Evolutionary conservation across 2,113 vertebrate species (phyloP).

Genomic region (Charina bottae): DNA sequence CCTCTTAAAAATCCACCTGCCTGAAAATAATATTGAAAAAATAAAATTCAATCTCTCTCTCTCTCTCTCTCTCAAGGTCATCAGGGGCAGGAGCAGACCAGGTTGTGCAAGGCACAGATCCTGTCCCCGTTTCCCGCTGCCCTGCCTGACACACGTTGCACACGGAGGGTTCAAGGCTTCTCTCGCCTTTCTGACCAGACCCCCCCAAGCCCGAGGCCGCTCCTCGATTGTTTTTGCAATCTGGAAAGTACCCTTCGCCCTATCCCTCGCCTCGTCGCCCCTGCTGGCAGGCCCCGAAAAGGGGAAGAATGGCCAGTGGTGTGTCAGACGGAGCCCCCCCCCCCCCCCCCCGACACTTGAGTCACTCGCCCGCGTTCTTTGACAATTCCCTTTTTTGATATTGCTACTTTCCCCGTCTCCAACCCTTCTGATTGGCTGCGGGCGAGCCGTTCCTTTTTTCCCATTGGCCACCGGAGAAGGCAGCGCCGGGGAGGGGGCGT

Average conservation of each 20-base stretch:
- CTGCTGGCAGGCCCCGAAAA: neutral
- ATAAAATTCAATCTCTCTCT: neutral
- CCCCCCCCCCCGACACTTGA: rapidly evolving
- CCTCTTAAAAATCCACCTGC: neutral
- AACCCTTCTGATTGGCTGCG: neutral
- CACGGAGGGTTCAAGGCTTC: neutral
- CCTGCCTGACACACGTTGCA: neutral
- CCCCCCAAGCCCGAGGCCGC: too few species aligned
- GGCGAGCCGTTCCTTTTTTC: neutral
- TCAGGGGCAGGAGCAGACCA: neutral
- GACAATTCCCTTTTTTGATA: neutral
- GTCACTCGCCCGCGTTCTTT: neutral
- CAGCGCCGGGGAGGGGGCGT: rapidly evolving
- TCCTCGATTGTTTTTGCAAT: neutral
- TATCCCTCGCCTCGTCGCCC: neutral
- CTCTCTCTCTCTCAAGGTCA: neutral
- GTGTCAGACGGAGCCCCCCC: neutral
- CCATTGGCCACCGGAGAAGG: neutral
- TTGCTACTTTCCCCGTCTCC: too few species aligned
- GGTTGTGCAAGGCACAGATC: neutral
- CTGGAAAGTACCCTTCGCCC: neutral
- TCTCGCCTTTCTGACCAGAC: neutral
- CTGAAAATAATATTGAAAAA: neutral
- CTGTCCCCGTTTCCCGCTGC: neutral
- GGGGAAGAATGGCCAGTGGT: neutral